Evolutionary conservation across 2,888 invertebrate genomes (phyloP).

Genomic region (Latrodectus elegans): DNA sequence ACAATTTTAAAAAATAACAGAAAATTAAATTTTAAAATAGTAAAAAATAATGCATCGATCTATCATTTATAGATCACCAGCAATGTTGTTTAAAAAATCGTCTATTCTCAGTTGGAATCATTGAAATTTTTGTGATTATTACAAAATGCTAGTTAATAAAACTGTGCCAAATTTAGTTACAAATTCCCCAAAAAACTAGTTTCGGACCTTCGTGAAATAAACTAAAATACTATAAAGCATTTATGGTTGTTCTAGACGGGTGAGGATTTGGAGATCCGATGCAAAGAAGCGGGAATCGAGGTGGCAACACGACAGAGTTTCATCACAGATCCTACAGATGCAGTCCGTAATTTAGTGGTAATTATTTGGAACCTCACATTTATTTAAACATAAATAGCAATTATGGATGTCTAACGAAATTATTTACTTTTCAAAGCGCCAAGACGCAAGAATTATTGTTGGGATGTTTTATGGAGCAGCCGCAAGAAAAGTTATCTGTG

Average conservation of each 20-base stretch:
- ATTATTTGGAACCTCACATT: neutral
- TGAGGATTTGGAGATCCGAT: slow-evolving; percentile 95
- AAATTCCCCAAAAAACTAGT: no score
- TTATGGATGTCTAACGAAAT: neutral
- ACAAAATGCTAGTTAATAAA: no score
- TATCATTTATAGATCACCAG: no score
- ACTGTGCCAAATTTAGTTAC: no score
- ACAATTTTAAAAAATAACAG: no score
- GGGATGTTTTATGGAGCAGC: slow-evolving; percentile 99
- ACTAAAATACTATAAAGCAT: neutral
- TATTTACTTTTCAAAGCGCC: slow-evolving; percentile 79
- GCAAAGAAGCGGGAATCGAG: slow-evolving; percentile 90
- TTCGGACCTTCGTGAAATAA: no score
- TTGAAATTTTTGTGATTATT: no score
- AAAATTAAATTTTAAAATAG: no score
- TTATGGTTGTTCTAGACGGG: slow-evolving; percentile 84
- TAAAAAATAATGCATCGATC: no score
- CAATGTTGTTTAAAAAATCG: no score
- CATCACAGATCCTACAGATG: slow-evolving; percentile 96
- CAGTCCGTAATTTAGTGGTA: slow-evolving; percentile 58
- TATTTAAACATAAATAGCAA: neutral
- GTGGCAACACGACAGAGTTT: slow-evolving; percentile 98
- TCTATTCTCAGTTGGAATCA: no score
- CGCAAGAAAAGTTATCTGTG: slow-evolving; percentile 95
- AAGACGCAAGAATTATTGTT: slow-evolving; percentile 98